Percentiles rank a stretch among this genome's conserved stretches.
phyloP scores from a whole-genome alignment of 1,140 invertebrate genomes.

The Thereuonema tuberculata region DNA sequence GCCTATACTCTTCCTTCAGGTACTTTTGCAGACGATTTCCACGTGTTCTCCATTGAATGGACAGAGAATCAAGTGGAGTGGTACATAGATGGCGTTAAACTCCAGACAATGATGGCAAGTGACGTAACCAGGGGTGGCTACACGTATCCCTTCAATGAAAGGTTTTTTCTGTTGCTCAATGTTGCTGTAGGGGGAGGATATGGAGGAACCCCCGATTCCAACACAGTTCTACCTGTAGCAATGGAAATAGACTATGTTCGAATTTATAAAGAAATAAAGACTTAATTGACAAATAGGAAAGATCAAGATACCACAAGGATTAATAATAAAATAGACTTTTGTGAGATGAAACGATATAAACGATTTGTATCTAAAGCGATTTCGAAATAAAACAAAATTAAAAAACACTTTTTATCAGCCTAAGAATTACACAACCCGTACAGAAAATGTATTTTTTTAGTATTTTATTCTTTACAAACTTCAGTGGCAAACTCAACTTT shows the following conservation, averaged over 20 bases:
- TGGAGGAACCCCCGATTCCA: neutral
- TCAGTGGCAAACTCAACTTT: no score
- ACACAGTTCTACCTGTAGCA: neutral
- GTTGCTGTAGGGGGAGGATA: slow-evolving; percentile 14
- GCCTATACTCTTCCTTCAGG: neutral
- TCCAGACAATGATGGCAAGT: slow-evolving; percentile 8
- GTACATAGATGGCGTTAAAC: slow-evolving; percentile 14
- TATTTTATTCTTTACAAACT: no score
- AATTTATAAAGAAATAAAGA: no score
- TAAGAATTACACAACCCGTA: no score
- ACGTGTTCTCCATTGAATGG: slow-evolving; percentile 18
- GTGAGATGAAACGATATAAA: no score
- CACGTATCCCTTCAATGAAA: slow-evolving; percentile 12
- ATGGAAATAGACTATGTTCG: slow-evolving; percentile 16
- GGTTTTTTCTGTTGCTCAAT: slow-evolving; percentile 14
- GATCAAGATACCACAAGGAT: no score
- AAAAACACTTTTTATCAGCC: no score
- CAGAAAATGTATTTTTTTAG: no score
- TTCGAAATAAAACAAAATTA: no score
- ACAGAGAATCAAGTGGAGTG: slow-evolving; percentile 10
- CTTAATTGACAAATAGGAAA: no score
- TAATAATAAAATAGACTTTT: no score
- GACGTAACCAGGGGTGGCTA: neutral
- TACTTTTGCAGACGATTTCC: slow-evolving; percentile 17
- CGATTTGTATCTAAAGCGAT: no score